phyloP scores from a whole-genome alignment of 2,113 vertebrate genomes.

The Progne subis region DNA sequence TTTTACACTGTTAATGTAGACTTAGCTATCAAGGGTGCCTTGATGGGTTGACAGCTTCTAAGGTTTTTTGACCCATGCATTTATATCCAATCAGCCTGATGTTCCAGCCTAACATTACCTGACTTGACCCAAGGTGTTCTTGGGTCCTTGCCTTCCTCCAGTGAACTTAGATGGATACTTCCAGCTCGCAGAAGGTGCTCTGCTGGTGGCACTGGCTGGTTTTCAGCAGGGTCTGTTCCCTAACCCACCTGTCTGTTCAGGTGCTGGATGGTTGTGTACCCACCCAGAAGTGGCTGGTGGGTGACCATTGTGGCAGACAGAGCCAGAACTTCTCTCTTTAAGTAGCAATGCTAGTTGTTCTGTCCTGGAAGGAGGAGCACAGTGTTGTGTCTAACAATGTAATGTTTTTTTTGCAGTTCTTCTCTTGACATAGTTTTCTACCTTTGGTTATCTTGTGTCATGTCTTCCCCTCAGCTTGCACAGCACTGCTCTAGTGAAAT shows the following conservation, averaged over 20 bases:
- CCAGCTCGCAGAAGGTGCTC: neutral
- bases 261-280: neutral
- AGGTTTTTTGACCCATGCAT: neutral
- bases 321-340: neutral
- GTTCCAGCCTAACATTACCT: neutral
- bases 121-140: neutral
- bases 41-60: neutral
- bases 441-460: neutral
- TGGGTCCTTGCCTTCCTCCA: neutral
- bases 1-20: neutral
- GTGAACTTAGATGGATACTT: neutral
- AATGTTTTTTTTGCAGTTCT: neutral
- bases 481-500: neutral
- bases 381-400: neutral
- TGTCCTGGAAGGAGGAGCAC: neutral
- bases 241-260: neutral
- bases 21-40: neutral
- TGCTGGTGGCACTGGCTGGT: neutral
- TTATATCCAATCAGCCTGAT: neutral
- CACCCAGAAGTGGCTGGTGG: neutral
- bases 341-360: neutral
- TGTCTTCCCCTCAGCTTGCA: neutral
- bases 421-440: fast-evolving
- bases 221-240: neutral
- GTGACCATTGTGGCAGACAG: fast-evolving